These are phyloP conservation scores for Chelonia mydas DNA, from an alignment of 2,797 vertebrate genomes.

Conservation along the genomic window DNA sequence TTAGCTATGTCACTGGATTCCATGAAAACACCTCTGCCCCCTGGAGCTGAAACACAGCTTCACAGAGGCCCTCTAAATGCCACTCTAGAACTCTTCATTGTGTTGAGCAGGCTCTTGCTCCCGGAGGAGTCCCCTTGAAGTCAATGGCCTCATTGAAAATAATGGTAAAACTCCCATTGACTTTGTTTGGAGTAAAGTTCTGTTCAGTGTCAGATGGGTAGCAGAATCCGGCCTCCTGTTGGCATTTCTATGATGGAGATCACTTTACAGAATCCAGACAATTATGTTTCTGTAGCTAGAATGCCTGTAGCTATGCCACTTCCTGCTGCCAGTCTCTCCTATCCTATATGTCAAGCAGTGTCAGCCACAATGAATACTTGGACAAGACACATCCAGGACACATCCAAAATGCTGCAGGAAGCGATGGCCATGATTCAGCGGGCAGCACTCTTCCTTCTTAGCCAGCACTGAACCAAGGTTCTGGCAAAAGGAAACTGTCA, in stretches of 20 bases:
- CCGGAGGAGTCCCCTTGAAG: not conserved
- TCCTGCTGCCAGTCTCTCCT: accelerated
- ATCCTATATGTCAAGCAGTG: accelerated
- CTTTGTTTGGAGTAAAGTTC: not conserved
- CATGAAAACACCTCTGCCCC: slow-evolving; percentile 36
- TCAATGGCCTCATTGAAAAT: not conserved
- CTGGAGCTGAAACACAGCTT: not conserved
- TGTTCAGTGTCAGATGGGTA: accelerated
- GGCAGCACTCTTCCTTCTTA: not conserved
- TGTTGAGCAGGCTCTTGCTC: not conserved
- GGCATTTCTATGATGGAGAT: accelerated
- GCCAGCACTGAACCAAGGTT: not conserved
- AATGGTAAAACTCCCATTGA: not conserved
- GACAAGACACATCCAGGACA: not conserved
- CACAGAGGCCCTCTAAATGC: not conserved
- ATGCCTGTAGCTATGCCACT: not conserved
- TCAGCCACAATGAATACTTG: too few species aligned
- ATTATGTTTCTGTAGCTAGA: not conserved
- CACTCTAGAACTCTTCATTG: not conserved
- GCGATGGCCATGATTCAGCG: not conserved
- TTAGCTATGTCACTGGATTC: not conserved
- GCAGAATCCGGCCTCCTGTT: accelerated
- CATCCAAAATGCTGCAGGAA: not conserved
- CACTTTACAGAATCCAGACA: not conserved
- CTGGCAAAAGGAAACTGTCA: not conserved